These are phyloP conservation scores for Xiphophorus maculatus DNA, from an alignment of 2,113 vertebrate species.

Conservation along the genomic window DNA sequence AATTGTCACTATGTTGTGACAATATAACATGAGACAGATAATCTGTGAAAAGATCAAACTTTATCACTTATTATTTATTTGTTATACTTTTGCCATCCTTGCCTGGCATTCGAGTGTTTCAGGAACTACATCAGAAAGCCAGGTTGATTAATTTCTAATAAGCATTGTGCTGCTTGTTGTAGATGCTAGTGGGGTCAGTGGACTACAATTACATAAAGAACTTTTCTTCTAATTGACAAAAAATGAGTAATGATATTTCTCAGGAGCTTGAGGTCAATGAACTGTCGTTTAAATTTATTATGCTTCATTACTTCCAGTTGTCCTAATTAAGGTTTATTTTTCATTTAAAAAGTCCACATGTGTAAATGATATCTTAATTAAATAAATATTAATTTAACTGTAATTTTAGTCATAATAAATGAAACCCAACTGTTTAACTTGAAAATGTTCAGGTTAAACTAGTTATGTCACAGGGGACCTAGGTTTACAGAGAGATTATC, in stretches of 20 bases:
- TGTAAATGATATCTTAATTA: background rate
- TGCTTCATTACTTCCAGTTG: background rate
- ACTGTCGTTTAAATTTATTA: background rate
- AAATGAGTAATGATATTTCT: background rate
- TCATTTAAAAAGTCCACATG: background rate
- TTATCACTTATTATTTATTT: background rate
- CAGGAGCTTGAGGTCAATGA: background rate
- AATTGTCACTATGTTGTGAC: too few species aligned
- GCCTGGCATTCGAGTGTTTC: constrained; percentile 5
- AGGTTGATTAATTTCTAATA: constrained; percentile 11
- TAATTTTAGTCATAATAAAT: background rate
- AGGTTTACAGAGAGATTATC: background rate
- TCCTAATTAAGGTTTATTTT: background rate
- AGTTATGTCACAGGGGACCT: background rate
- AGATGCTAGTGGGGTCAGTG: background rate
- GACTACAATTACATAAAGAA: too few species aligned
- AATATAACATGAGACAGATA: too few species aligned
- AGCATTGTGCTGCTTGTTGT: background rate
- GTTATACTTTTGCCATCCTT: background rate
- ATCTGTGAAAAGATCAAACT: too few species aligned
- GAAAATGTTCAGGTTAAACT: background rate
- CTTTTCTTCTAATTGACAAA: background rate
- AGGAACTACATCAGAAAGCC: background rate
- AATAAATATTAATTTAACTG: background rate
- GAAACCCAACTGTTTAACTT: background rate